A percentile compares a stretch with the other conserved stretches of the same genome.
Evolutionary conservation across 2,888 invertebrate species (phyloP).

Genomic region (Ellobium chinense): DNA sequence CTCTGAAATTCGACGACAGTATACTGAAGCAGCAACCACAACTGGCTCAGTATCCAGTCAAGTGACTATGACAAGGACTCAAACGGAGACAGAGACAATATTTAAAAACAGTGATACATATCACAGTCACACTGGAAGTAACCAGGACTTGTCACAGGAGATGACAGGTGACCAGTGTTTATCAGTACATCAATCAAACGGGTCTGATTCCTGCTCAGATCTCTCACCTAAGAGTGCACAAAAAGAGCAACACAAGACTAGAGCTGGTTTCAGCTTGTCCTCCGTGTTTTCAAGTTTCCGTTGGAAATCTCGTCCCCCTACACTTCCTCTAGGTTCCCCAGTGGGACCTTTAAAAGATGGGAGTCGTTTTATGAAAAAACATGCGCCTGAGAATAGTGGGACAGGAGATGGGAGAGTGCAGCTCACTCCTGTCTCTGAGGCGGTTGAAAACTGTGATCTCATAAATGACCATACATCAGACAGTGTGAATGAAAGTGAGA

Average conservation of each 20-base stretch:
- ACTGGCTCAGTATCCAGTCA: neutral
- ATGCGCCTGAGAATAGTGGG: slow-evolving; percentile 18
- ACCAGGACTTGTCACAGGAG: neutral
- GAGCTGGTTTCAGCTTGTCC: slow-evolving; percentile 30
- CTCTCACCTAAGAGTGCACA: slow-evolving; percentile 10
- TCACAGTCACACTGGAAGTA: slow-evolving; percentile 2
- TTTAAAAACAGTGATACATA: slow-evolving; percentile 29
- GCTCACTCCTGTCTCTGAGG: slow-evolving; percentile 53
- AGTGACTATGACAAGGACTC: slow-evolving; percentile 13
- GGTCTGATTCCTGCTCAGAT: neutral
- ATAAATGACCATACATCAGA: slow-evolving; percentile 26
- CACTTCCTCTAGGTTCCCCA: slow-evolving; percentile 41
- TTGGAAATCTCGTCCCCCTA: slow-evolving; percentile 37
- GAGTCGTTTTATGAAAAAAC: slow-evolving; percentile 23
- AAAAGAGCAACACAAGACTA: slow-evolving; percentile 23
- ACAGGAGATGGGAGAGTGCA: slow-evolving; percentile 29
- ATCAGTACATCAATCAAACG: neutral
- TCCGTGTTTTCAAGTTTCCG: slow-evolving; percentile 40
- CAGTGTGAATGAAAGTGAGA: neutral
- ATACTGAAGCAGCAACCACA: neutral
- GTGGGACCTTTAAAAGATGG: slow-evolving; percentile 21
- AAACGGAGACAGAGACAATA: slow-evolving; percentile 26
- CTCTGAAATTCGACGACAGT: neutral
- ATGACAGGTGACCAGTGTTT: neutral
- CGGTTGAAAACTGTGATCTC: slow-evolving; percentile 47